Conservation (phyloP, 2,888 invertebrate genomes). For the Pimpla rufipes region DNA sequence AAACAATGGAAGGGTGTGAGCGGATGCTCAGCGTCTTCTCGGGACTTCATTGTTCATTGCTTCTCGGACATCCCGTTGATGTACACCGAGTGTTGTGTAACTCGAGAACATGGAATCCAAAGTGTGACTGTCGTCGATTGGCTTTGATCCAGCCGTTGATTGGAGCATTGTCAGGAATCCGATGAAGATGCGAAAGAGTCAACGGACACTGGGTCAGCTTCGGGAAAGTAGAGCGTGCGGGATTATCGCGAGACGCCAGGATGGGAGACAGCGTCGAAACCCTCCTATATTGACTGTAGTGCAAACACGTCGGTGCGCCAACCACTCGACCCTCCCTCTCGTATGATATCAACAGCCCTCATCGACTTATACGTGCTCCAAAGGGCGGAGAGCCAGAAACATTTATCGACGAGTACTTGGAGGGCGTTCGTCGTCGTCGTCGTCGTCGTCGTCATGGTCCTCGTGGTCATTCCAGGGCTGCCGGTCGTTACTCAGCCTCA, state of each 20-base stretch:
- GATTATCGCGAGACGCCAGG: too few species aligned
- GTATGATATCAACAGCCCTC: neutral
- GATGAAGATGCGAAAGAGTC: neutral
- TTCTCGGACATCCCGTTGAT: neutral
- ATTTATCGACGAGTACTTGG: slow-evolving; percentile 42
- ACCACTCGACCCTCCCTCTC: neutral
- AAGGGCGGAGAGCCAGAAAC: slow-evolving; percentile 19
- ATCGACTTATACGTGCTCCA: neutral
- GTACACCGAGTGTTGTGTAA: neutral
- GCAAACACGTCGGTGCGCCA: neutral
- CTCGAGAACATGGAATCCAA: neutral
- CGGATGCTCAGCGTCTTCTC: too few species aligned
- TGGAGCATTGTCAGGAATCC: too few species aligned
- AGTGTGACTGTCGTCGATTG: neutral
- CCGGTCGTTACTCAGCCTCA: neutral
- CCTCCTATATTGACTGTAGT: too few species aligned
- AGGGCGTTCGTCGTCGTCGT: slow-evolving; percentile 10
- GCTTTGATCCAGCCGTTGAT: neutral
- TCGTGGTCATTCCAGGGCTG: neutral
- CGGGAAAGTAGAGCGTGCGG: too few species aligned
- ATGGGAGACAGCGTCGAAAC: too few species aligned
- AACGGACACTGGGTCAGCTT: too few species aligned
- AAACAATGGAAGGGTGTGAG: too few species aligned
- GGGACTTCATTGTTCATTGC: too few species aligned
- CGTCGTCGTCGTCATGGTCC: too few species aligned